A percentile compares a stretch with the other conserved stretches of the same genome.
Evolutionary conservation across 2,113 vertebrate species (phyloP).

Genomic region (Rhinichthys klamathensis): DNA sequence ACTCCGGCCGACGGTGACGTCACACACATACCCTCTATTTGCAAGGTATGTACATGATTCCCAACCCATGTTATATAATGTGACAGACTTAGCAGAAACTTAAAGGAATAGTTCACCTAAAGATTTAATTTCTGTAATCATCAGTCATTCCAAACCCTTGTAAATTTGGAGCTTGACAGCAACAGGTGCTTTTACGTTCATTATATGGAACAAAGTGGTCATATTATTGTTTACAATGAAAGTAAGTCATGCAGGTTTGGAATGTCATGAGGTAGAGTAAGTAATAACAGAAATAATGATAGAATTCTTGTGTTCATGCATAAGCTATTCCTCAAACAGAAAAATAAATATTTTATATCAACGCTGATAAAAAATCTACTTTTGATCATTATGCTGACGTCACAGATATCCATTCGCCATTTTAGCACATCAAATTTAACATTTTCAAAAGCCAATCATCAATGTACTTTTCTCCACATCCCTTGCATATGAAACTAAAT

Average conservation of each 20-base stretch:
- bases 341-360: neutral
- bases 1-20: too few relatives aligned
- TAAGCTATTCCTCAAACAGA: neutral
- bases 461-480: constrained; percentile 19
- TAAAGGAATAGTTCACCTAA: neutral
- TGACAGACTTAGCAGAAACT: neutral
- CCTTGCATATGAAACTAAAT: neutral
- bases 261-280: neutral
- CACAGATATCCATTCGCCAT: neutral
- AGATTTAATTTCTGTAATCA: neutral
- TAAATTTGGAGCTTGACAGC: neutral
- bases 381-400: neutral
- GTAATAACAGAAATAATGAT: neutral
- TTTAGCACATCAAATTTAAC: constrained; percentile 1
- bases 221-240: neutral
- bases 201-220: neutral
- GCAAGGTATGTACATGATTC: neutral
- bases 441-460: neutral
- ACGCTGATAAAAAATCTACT: too few relatives aligned
- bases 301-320: neutral
- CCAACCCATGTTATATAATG: neutral
- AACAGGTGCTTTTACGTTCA: neutral
- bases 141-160: neutral
- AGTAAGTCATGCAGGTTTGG: neutral
- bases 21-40: neutral